Evolutionary conservation across 2,888 invertebrate species (phyloP).

Genomic region (Drosophila peninsularis): DNA sequence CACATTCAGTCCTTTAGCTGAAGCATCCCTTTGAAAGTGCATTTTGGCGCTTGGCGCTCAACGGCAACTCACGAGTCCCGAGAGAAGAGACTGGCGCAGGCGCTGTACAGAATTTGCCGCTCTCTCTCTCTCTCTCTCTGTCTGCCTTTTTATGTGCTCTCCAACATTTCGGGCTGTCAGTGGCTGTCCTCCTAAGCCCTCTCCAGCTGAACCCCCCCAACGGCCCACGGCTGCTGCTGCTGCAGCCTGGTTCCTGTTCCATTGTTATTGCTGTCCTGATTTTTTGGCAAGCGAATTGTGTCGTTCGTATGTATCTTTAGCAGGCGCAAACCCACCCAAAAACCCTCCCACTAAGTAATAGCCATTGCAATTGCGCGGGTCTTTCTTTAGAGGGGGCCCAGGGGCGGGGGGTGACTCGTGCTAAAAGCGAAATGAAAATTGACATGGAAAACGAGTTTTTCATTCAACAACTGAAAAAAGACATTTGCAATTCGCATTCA

Average conservation of each 20-base stretch:
- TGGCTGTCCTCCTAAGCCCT: neutral
- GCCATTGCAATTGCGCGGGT: conserved; percentile 31
- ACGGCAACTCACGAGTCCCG: conserved; percentile 21
- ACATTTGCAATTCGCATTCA: conserved; percentile 18
- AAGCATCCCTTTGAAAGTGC: neutral
- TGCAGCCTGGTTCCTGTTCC: conserved; percentile 39
- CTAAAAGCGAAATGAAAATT: conserved; percentile 46
- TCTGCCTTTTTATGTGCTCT: conserved; percentile 21
- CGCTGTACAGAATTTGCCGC: conserved; percentile 19
- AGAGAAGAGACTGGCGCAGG: conserved; percentile 37
- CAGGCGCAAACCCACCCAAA: conserved; percentile 16
- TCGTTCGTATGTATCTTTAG: conserved; percentile 69
- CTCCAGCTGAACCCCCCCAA: neutral
- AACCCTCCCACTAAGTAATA: conserved; percentile 20
- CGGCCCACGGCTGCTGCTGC: conserved; percentile 8
- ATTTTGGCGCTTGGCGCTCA: conserved; percentile 25
- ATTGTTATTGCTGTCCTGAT: conserved; percentile 59
- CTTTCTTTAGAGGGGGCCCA: neutral
- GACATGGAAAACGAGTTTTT: conserved; percentile 52
- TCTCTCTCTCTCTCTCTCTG: conserved; percentile 5
- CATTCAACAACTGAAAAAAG: conserved; percentile 25
- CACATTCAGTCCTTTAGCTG: neutral
- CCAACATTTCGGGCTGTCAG: conserved; percentile 17
- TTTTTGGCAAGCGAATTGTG: conserved; percentile 70
- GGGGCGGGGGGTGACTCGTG: neutral